Evolutionary conservation across 2,113 vertebrate species (phyloP), one percentile per base, ranked within the genome.

Genomic region (Vombatus ursinus): DNA sequence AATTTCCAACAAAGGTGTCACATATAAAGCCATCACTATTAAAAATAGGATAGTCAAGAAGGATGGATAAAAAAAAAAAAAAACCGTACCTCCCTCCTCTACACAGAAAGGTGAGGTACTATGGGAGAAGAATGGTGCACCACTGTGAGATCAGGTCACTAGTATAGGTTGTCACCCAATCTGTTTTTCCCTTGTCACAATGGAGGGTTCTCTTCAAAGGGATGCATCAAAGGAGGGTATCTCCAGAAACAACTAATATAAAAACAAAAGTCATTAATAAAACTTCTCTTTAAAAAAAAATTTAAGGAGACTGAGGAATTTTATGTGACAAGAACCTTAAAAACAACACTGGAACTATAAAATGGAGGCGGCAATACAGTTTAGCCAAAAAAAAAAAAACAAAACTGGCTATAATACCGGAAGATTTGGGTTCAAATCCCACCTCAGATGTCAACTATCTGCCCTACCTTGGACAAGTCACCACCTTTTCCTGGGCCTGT

Each of bases 1-100:
- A 93, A 44, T 44, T 91, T 1, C 61, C 22, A 92, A 44, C 6
- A 91, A 7, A 96, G 31, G 52, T 50, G 92, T 93, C 93, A 95
- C 89, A 52, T 28, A n/a, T 14, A 91, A 94, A 68, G 10, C 57
- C 31, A 68, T 37, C 28, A 3, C 61, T 16, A 92, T 68, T 37
- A 50, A 68, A 92, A 68, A 31, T 6, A 68, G 19, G 44, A 77
- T 77, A n/a, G 31, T 37, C 61, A 37, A 12, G 28, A 26, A 84
- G 68, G 37, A 44, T 44, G 68, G 68, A n/a, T 77, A 77, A 77
- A 77, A 77, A 31, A 28, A n/a, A n/a, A n/a, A 26, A 54, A 26
- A 77, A 31, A 28, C 28, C 28, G 16, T 77, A 77, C 61, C 61
- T n/a, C 16, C 31, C 31, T 77, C 14, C 37, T 77, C 61, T 77